Base-by-base conservation (phyloP, 2,113 vertebrate species). In the Morphnarchus princeps region DNA sequence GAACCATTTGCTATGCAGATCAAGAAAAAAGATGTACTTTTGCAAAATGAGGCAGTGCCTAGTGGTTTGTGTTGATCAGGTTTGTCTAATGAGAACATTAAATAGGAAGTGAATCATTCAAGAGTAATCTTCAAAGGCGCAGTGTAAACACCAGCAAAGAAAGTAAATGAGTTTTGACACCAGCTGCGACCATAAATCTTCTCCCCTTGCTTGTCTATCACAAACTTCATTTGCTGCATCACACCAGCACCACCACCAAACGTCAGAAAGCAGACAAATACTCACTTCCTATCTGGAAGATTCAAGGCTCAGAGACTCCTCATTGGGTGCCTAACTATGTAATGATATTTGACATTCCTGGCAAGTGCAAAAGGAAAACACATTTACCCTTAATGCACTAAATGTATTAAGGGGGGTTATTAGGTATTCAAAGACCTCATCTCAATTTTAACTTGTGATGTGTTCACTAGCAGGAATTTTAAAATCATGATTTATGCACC, bases 1-100 rank as follows among this genome's bases (percentile, higher is more conserved):
- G 95, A 97, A 89, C 57, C 85, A 92, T 96, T 95, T 95, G 79
- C 74, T 95, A 59, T 42, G 81, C 70, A 73, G 62, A 65, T 91
- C 25, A 52, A 81, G 90, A 66, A 88, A 90, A 94, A 89, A 92
- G 34, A 91, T 57, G 73, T 77, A 38, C 83, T 90, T 93, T 32
- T 84, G 18, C 71, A 91, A 95, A 94, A 78, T 82, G 61, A 93
- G 70, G 62, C 38, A 0, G 1, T 59, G 69, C 45, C 34, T 36
- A 40, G 57, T 52, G 40, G 28, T 61, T 86, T 88, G 38, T 81
- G 76, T 65, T 93, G 87, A 43, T 82, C 83, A 67, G 61, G 42
- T 87, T 92, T 90, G n/a, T 36, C 40, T 82, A 89, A 92, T 91
- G 63, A 82, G 26, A 79, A 31, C 36, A 40, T 71, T 81, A 81